Percentiles rank a stretch among this genome's conserved stretches.
phyloP scores from a whole-genome alignment of 2,113 vertebrate species.

The Copsychus sechellarum region DNA sequence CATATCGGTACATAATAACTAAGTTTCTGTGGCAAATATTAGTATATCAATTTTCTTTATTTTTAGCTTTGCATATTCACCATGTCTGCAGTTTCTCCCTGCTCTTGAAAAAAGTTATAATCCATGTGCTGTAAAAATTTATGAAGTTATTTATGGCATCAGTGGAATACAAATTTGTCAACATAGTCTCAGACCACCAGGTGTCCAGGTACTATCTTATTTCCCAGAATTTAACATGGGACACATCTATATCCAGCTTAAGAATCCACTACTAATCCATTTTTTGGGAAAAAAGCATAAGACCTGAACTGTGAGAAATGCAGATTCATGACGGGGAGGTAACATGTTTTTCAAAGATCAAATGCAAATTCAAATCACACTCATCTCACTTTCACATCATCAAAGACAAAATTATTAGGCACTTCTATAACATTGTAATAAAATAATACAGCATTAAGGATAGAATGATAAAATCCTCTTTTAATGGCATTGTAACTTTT shows the following conservation, averaged over 20 bases:
- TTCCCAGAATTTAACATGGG: background rate
- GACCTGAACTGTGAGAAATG: background rate
- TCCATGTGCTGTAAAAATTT: background rate
- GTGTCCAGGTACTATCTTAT: background rate
- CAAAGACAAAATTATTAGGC: constrained; percentile 10
- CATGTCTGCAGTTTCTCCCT: background rate
- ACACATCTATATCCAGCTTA: background rate
- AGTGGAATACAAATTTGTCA: background rate
- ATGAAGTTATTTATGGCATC: background rate
- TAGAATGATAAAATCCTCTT: background rate
- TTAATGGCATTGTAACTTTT: background rate
- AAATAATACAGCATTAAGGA: background rate
- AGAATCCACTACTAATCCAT: background rate
- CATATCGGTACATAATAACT: background rate
- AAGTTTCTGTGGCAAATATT: background rate
- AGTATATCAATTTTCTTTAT: background rate
- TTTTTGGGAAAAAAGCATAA: constrained; percentile 14
- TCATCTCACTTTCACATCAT: background rate
- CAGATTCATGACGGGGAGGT: constrained; percentile 5
- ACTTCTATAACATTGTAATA: background rate
- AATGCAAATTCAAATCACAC: constrained; percentile 42
- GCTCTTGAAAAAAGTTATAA: background rate
- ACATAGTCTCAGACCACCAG: background rate
- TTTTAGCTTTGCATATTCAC: background rate
- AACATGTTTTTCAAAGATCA: constrained; percentile 28